Conservation (phyloP, 2,888 invertebrate genomes). For the Drosophila formosana region DNA sequence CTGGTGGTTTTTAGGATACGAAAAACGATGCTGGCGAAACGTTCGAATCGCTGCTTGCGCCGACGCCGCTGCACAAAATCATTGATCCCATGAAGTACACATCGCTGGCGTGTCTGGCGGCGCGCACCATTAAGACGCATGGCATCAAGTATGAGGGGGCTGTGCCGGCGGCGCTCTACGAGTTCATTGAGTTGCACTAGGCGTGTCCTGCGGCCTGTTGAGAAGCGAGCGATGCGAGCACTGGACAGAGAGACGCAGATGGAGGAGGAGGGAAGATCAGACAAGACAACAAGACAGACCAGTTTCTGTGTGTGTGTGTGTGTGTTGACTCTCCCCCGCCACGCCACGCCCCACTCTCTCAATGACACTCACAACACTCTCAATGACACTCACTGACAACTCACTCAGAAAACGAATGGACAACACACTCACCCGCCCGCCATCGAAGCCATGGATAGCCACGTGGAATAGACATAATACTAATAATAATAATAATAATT, state of each 20-base stretch:
- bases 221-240: constrained; percentile 9
- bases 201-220: constrained; percentile 10
- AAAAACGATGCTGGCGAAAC: constrained; percentile 92
- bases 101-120: constrained; percentile 94
- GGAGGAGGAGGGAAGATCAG: neutral
- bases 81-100: constrained; percentile 92
- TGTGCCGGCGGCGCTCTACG: constrained; percentile 87
- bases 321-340: constrained; percentile 1
- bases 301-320: neutral
- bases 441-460: constrained; percentile 59
- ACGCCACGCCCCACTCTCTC: neutral
- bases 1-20: constrained; percentile 84
- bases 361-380: neutral
- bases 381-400: constrained; percentile 13
- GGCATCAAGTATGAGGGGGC: constrained; percentile 88
- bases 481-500: neutral
- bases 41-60: constrained; percentile 89
- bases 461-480: constrained; percentile 52
- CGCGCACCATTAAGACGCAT: constrained; percentile 91
- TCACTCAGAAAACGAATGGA: constrained; percentile 13
- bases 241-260: neutral
- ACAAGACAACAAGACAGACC: neutral
- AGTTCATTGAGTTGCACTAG: constrained; percentile 85
- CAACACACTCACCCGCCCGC: constrained; percentile 59
- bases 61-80: constrained; percentile 88